Evolutionary conservation across 1,140 invertebrate genomes (phyloP).

Genomic region (Oppia nitens): DNA sequence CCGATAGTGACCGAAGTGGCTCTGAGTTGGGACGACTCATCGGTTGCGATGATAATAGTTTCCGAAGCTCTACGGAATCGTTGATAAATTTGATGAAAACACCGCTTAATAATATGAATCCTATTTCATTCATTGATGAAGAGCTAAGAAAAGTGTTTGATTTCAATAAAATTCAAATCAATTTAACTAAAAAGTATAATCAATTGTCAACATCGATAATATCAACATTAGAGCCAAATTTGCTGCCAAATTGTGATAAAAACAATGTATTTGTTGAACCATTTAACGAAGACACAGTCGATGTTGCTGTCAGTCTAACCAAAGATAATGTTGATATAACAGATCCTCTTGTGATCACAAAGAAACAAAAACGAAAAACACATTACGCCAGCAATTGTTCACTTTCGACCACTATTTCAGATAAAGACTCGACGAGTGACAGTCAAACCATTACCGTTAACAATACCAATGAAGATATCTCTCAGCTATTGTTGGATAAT

Average conservation of each 20-base stretch:
- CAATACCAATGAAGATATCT: background rate
- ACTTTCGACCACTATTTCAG: background rate
- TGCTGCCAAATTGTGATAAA: background rate
- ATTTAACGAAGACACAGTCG: background rate
- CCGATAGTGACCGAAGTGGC: background rate
- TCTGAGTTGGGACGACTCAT: background rate
- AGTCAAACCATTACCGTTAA: background rate
- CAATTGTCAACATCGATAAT: background rate
- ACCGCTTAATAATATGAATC: background rate
- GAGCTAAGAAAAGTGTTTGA: background rate
- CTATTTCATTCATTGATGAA: background rate
- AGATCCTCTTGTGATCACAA: background rate
- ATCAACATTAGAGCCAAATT: background rate
- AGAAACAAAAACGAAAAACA: background rate
- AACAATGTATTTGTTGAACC: background rate
- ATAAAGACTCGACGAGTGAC: background rate
- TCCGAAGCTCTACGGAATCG: background rate
- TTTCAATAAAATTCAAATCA: background rate
- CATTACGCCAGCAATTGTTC: background rate
- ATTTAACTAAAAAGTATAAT: background rate
- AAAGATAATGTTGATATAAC: background rate
- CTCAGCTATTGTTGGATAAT: too few species aligned
- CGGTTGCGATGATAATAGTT: background rate
- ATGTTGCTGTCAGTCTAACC: background rate
- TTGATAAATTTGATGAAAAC: background rate